A percentile compares a stretch with the other conserved stretches of the same genome.
Conservation (phyloP, 2,888 invertebrate genomes). For the Brenthis daphne region DNA sequence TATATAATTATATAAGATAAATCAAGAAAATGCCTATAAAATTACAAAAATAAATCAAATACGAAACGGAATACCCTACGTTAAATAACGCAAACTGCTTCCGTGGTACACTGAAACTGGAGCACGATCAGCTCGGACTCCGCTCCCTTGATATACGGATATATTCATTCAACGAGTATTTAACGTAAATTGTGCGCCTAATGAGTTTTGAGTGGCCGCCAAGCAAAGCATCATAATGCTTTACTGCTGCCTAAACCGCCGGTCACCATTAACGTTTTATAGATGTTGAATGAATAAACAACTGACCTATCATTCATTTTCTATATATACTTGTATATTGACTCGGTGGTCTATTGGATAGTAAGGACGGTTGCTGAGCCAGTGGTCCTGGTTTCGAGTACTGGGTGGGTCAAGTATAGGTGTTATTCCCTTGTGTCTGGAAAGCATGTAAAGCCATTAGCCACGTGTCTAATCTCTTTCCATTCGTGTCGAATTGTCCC, state of each 20-base stretch:
- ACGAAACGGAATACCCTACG: too few relatives aligned
- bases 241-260: constrained; percentile 16
- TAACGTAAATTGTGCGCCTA: constrained; percentile 32
- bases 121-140: constrained; percentile 3
- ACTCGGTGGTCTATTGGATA: too few relatives aligned
- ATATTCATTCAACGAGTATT: constrained; percentile 25
- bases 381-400: too few relatives aligned
- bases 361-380: too few relatives aligned
- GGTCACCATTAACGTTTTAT: constrained; percentile 44
- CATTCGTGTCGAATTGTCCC: too few relatives aligned
- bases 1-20: too few relatives aligned
- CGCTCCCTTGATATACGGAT: constrained; percentile 20
- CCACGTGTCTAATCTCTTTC: too few relatives aligned
- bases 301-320: constrained; percentile 5
- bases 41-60: too few relatives aligned
- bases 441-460: too few relatives aligned
- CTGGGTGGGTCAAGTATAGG: too few relatives aligned
- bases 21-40: too few relatives aligned
- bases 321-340: neutral
- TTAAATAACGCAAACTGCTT: neutral
- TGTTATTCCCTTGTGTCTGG: too few relatives aligned
- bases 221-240: constrained; percentile 35
- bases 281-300: constrained; percentile 19
- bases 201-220: constrained; percentile 42
- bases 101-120: neutral